Evolutionary conservation across 2,888 invertebrate genomes (phyloP).

Genomic region (Phaonia tiefii): DNA sequence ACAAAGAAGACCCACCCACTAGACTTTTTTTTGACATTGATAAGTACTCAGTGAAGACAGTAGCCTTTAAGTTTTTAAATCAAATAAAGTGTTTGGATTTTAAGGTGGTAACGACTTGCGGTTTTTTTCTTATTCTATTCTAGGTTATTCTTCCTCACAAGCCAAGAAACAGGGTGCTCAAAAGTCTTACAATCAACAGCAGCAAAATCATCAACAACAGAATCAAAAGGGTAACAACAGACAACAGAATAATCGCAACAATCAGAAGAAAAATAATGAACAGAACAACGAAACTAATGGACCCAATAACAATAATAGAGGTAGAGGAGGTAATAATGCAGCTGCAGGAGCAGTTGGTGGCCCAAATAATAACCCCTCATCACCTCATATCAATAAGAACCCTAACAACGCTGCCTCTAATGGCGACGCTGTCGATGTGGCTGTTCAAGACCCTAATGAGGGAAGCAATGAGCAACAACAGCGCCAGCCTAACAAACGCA

Average conservation of each 20-base stretch:
- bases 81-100: background rate
- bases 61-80: constrained; percentile 3
- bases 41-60: background rate
- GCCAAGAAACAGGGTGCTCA: constrained; percentile 57
- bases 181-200: constrained; percentile 44
- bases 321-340: constrained; percentile 41
- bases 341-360: too few relatives aligned
- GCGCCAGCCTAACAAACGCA: constrained; percentile 47
- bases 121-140: constrained; percentile 45
- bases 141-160: constrained; percentile 64
- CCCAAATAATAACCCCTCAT: background rate
- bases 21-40: too few relatives aligned
- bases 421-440: background rate
- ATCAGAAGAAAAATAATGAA: constrained; percentile 73
- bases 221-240: constrained; percentile 23
- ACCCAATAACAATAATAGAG: constrained; percentile 44
- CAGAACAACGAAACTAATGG: constrained; percentile 71
- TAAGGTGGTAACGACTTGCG: background rate
- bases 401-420: background rate
- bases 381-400: constrained; percentile 6
- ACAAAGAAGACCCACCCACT: constrained; percentile 73
- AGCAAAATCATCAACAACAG: constrained; percentile 43
- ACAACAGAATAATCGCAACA: constrained; percentile 60
- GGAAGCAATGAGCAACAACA: constrained; percentile 35
- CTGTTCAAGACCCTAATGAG: constrained; percentile 20